Percentiles rank a stretch among this genome's conserved stretches.
These are phyloP conservation scores for Serinus canaria DNA, from an alignment of 2,113 vertebrate species.

Conservation along the genomic window DNA sequence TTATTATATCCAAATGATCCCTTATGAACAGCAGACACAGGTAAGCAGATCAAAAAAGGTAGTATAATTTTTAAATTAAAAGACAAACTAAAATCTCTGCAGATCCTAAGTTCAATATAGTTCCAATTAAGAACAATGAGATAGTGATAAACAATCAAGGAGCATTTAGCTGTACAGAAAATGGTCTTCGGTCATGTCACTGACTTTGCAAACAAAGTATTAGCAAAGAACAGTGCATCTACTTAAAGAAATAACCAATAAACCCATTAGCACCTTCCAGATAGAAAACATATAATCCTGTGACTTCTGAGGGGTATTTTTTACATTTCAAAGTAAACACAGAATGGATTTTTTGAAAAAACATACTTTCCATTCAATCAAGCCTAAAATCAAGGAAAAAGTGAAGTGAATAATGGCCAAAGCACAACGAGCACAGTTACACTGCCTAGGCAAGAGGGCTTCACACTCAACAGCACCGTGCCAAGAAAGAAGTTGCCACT, in stretches of 20 bases:
- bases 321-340: background rate
- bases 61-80: background rate
- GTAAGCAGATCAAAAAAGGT: background rate
- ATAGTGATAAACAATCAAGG: background rate
- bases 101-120: background rate
- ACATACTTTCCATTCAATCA: background rate
- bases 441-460: background rate
- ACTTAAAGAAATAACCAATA: background rate
- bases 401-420: fast-evolving
- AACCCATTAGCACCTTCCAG: background rate
- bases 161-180: background rate
- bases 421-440: background rate
- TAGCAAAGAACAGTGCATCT: background rate
- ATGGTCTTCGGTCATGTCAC: background rate
- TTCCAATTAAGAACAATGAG: background rate
- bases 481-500: background rate
- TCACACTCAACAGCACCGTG: background rate
- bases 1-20: background rate
- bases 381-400: background rate
- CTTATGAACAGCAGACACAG: background rate
- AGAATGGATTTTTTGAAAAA: background rate
- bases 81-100: background rate
- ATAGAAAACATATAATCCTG: background rate
- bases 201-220: background rate
- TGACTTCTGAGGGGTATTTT: background rate